A percentile compares a stretch with the other conserved stretches of the same genome.
These are phyloP conservation scores for Anniella stebbinsi DNA, from an alignment of 2,797 vertebrate genomes.

Conservation along the genomic window DNA sequence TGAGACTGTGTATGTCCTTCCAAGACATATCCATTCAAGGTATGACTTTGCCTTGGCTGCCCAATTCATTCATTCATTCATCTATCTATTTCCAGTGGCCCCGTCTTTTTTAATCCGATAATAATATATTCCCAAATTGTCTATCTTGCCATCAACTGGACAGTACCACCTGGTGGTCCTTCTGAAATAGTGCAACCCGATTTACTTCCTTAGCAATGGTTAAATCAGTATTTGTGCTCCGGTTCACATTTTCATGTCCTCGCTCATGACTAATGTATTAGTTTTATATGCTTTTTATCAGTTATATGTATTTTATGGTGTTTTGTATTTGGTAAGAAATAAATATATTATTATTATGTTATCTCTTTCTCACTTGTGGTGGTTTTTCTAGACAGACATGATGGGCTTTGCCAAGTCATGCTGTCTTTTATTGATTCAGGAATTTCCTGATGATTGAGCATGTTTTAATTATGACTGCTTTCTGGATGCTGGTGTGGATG, in stretches of 20 bases:
- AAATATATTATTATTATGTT: too few species aligned
- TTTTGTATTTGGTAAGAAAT: too few species aligned
- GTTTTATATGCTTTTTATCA: too few species aligned
- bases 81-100: not conserved
- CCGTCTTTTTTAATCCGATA: not conserved
- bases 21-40: not conserved
- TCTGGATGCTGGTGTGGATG: too few species aligned
- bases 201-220: not conserved
- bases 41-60: not conserved
- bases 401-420: too few species aligned
- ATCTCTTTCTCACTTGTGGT: too few species aligned
- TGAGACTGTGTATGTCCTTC: not conserved
- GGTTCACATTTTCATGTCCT: not conserved
- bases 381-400: too few species aligned
- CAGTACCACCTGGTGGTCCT: conserved; percentile 13
- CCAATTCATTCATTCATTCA: not conserved
- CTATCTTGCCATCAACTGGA: not conserved
- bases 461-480: too few species aligned
- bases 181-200: not conserved
- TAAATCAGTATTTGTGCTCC: not conserved
- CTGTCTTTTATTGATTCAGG: too few species aligned
- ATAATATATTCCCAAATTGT: too few species aligned
- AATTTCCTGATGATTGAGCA: too few species aligned
- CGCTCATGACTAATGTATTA: not conserved
- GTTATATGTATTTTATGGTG: too few species aligned